Percentiles rank a stretch among this genome's conserved stretches.
phyloP scores from a whole-genome alignment of 2,113 vertebrate genomes.

The Pangasianodon gigas region DNA sequence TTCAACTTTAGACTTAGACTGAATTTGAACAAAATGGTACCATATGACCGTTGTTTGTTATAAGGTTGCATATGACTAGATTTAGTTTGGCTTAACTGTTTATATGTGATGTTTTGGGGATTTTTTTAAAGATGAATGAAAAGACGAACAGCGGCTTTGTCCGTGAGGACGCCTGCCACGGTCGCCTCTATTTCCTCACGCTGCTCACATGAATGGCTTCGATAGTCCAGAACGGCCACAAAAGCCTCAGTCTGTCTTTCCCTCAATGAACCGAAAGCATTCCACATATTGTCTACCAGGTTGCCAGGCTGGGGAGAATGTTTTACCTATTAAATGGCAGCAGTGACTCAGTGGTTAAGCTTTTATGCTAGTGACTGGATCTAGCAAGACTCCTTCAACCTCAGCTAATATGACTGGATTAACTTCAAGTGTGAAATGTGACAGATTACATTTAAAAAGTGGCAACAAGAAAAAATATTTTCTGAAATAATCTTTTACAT shows the following conservation, averaged over 20 bases:
- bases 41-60: neutral
- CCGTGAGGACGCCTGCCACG: neutral
- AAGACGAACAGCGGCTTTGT: neutral
- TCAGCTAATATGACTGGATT: neutral
- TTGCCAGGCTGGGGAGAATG: constrained; percentile 70
- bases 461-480: neutral
- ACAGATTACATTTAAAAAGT: neutral
- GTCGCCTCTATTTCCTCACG: constrained; percentile 22
- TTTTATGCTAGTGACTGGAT: neutral
- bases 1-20: no score
- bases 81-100: neutral
- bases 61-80: neutral
- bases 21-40: no score
- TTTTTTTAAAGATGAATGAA: neutral
- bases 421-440: neutral
- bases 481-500: neutral
- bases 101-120: neutral
- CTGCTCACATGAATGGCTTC: constrained; percentile 50
- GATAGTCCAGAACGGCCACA: constrained; percentile 64
- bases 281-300: constrained; percentile 69
- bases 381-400: neutral
- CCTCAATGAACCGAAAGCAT: constrained; percentile 73
- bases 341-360: neutral
- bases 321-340: neutral
- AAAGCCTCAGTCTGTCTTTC: constrained; percentile 63